Base-by-base conservation (phyloP, 2,113 vertebrate genomes). In the Falco punctatus region DNA sequence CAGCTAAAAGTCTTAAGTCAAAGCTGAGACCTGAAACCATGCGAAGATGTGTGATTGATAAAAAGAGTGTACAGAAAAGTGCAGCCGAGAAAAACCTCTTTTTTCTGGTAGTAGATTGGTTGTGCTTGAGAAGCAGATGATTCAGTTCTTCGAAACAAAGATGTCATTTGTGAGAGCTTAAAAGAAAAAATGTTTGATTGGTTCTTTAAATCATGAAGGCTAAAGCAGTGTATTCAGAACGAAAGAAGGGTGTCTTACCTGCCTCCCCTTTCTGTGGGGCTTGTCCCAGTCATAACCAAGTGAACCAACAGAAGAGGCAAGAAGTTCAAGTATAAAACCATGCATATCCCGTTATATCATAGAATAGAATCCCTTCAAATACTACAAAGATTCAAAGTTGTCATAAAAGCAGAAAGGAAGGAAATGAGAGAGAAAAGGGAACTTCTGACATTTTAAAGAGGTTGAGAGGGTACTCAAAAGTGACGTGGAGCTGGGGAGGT, bases 281-380 rank as follows among this genome's bases (percentile, higher is more conserved):
- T 79, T 67, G 27, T 71, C 9, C 30, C 35, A 38, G 28, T 58
- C 30, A 22, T 24, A 49, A 42, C 13, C 35, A n/a, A 2, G 0
- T n/a, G 40, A 61, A 62, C 26, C 23, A 61, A 42, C 6, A 48
- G 22, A 78, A 84, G 15, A 46, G 19, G 4, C 20, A 61, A 62
- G 23, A 88, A 1, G 1, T 51, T 58, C 16, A 27, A 82, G 32
- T 27, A 38, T 23, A 70, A 61, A 79, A 54, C 7, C 32, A 38
- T 0, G 0, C 3, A 8, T n/a, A 64, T 54, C 21, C 26, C 1
- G 0, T 49, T 40, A n/a, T 4, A 14, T 19, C 4, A 16, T 35
- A 35, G 13, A 20, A 54, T 11, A 42, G 26, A 66, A 44, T 66
- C 42, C 32, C 35, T 86, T 64, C 40, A 74, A 86, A 54, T 64